Base-by-base conservation (phyloP, 2,888 invertebrate species). In the Argyresthia goedartella region DNA sequence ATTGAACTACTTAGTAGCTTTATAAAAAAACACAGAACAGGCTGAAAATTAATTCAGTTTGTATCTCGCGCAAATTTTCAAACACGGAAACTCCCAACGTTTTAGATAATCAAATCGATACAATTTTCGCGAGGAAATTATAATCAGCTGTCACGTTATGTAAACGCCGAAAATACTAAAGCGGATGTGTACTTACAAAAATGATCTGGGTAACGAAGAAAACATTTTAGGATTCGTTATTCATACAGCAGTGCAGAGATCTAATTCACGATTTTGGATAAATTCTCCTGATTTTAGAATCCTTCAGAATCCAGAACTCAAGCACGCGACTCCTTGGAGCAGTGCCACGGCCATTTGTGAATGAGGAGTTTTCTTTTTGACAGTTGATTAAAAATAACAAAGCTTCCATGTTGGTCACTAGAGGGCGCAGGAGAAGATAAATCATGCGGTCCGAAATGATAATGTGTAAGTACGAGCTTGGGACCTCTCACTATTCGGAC, bases 131-230 rank as follows among this genome's bases (percentile, higher is more conserved):
- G 52, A 54, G 56, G 56, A 52, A 50, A 53, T 53, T 71, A 78
- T 71, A 79, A 73, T 74, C 78, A 84, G 78, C 80, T 82, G 81
- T 80, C 81, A 77, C 66, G 84, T 85, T 86, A 85, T 81, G 76
- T 86, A 87, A 82, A 85, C 78, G 75, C 75, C 72, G 60, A 81
- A 82, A 81, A 78, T 81, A 50, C 44, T 53, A 48, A 79, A 77
- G 75, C 66, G 59, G 70, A 71, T 65, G 58, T 60, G 61, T 81
- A 87, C 87, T 87, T 63, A 87, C 87, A 84, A 63, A 64, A 87
- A 62, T 50, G 85, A 79, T 65, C 82, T 78, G 59, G 86, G 79
- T 55, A 86, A 73, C 58, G 71, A 74, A 59, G 85, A 79, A 77
- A 86, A 87, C 87, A 87, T 87, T 74, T 81, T 63, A 70, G 69